Conservation (phyloP, 2,113 vertebrate species). For the Cyrtonyx montezumae region DNA sequence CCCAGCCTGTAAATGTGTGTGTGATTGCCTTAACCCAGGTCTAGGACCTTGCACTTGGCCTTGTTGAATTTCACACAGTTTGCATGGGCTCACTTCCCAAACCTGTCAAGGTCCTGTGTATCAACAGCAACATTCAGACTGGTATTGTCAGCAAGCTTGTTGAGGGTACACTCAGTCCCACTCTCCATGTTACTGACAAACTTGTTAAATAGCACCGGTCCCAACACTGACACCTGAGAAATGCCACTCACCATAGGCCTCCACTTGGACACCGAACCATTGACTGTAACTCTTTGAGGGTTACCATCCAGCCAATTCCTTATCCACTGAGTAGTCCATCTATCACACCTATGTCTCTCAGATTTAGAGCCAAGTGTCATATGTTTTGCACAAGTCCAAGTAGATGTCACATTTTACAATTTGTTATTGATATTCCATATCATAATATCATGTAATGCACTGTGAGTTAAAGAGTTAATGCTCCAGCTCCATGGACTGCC, state of each 20-base stretch:
- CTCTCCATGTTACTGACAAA: neutral
- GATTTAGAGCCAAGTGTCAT: too few species aligned
- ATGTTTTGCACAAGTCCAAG: too few species aligned
- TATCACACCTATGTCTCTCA: too few species aligned
- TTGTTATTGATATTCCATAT: too few species aligned
- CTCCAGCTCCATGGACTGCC: too few species aligned
- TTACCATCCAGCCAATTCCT: neutral
- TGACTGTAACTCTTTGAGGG: neutral
- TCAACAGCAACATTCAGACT: neutral
- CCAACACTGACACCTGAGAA: neutral
- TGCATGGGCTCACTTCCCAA: neutral
- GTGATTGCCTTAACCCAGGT: too few species aligned
- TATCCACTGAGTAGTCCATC: neutral
- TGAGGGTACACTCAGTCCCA: neutral
- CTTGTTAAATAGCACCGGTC: neutral
- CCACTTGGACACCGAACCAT: neutral
- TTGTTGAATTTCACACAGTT: too few species aligned
- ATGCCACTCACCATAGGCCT: neutral
- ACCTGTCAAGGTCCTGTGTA: neutral
- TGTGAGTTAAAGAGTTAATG: too few species aligned
- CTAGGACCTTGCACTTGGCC: too few species aligned
- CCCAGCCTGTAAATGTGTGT: too few species aligned
- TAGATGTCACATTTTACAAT: too few species aligned
- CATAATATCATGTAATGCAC: too few species aligned
- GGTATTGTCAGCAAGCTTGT: neutral